phyloP scores from a whole-genome alignment of 1,140 invertebrate genomes.

The Helicoverpa armigera region DNA sequence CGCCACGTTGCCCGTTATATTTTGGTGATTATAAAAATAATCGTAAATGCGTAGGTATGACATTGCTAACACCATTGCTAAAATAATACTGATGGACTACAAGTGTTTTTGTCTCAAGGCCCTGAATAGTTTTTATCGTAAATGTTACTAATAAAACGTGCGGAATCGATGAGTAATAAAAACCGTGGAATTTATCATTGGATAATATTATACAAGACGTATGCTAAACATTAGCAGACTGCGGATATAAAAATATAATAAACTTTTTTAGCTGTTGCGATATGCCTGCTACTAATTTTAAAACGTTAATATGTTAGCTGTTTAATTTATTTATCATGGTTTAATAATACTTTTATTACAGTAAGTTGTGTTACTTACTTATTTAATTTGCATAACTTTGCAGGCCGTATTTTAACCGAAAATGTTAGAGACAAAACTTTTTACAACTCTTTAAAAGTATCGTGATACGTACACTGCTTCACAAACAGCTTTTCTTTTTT shows the following conservation, averaged over 20 bases:
- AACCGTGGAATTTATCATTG: slow-evolving; percentile 30
- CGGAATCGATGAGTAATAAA: slow-evolving; percentile 47
- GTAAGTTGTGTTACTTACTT: background rate
- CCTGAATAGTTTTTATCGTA: slow-evolving; percentile 49
- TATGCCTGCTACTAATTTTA: background rate
- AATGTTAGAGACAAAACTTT: too few species aligned
- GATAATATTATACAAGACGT: slow-evolving; percentile 22
- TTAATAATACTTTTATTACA: background rate
- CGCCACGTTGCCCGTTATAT: background rate
- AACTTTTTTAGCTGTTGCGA: slow-evolving; percentile 23
- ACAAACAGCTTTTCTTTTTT: too few species aligned
- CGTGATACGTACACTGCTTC: too few species aligned
- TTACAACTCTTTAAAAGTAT: too few species aligned
- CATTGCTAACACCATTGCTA: slow-evolving; percentile 48
- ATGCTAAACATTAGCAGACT: slow-evolving; percentile 14
- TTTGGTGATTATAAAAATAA: slow-evolving; percentile 27
- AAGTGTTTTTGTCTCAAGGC: slow-evolving; percentile 50
- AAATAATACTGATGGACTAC: slow-evolving; percentile 53
- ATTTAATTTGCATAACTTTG: background rate
- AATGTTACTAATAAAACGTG: slow-evolving; percentile 47
- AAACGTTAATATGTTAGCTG: background rate
- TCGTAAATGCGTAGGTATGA: slow-evolving; percentile 48
- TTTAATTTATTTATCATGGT: background rate
- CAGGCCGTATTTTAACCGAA: background rate
- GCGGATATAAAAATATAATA: slow-evolving; percentile 16